phyloP scores from a whole-genome alignment of 2,113 vertebrate species.

The Daubentonia madagascariensis region DNA sequence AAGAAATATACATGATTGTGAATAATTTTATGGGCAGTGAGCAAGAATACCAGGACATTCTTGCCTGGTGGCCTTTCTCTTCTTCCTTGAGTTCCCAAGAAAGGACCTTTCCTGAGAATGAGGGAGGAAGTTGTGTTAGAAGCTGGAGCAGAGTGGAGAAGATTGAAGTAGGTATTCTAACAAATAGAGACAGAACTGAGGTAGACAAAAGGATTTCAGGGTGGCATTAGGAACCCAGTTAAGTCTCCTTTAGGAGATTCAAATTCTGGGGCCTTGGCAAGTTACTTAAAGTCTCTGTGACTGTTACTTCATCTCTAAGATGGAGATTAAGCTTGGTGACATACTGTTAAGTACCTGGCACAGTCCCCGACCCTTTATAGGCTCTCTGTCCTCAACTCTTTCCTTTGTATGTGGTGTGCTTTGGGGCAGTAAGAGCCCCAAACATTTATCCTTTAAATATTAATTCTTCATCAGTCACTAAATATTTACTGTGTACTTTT shows the following conservation, averaged over 20 bases:
- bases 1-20: too few species aligned
- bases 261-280: neutral
- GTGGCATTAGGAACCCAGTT: neutral
- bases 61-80: too few species aligned
- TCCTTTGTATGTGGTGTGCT: neutral
- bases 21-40: too few species aligned
- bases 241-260: neutral
- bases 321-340: neutral
- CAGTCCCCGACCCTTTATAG: neutral
- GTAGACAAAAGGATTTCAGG: neutral
- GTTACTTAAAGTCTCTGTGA: neutral
- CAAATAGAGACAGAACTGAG: neutral
- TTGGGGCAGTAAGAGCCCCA: neutral
- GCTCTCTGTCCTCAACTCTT: neutral
- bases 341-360: neutral
- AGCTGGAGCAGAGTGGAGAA: too few species aligned
- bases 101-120: too few species aligned
- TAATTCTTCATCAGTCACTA: neutral
- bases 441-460: neutral
- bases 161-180: neutral
- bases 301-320: neutral
- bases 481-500: neutral
- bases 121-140: too few species aligned
- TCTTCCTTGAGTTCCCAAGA: too few species aligned
- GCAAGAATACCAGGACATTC: too few species aligned